A percentile compares a stretch with the other conserved stretches of the same genome.
Conservation (phyloP, 2,113 vertebrate species). For the Xenopus borealis region DNA sequence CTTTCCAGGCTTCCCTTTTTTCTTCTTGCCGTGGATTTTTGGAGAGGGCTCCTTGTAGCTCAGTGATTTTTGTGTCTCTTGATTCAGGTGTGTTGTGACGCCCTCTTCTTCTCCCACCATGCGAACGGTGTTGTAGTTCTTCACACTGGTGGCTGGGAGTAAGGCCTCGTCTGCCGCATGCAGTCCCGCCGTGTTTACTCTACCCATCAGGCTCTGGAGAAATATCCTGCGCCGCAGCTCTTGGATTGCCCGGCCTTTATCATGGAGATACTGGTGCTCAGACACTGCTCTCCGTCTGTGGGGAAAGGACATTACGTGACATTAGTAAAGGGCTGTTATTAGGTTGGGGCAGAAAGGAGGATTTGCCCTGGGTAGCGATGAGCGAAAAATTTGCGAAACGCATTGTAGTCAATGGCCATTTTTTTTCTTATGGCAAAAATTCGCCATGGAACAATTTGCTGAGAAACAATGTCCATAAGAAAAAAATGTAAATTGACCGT, state of each 20-base stretch:
- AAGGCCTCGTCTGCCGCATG: conserved; percentile 68
- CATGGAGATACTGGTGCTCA: conserved; percentile 92
- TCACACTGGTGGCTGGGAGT: conserved; percentile 79
- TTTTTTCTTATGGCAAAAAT: too few species aligned
- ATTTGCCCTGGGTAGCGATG: too few species aligned
- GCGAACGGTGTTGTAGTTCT: conserved; percentile 76
- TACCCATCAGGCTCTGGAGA: conserved; percentile 85
- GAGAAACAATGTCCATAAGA: too few species aligned
- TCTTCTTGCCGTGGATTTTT: conserved; percentile 77
- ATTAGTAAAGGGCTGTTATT: too few species aligned
- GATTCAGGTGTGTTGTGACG: conserved; percentile 69
- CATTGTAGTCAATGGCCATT: too few species aligned
- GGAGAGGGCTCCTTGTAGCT: conserved; percentile 78
- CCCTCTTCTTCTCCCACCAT: conserved; percentile 74
- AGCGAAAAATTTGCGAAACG: too few species aligned
- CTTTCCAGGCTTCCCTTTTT: conserved; percentile 84
- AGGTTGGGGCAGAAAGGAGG: too few species aligned
- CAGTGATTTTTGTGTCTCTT: conserved; percentile 92
- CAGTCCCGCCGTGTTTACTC: conserved; percentile 88
- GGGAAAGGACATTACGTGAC: conserved; percentile 10
- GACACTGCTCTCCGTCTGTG: conserved; percentile 88
- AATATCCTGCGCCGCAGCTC: conserved; percentile 82
- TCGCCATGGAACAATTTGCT: too few species aligned
- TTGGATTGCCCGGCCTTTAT: conserved; percentile 88
- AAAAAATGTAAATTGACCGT: too few species aligned